These are phyloP conservation scores for Enteromius anoplus DNA, from an alignment of 2,797 vertebrate species.

Conservation along the genomic window DNA sequence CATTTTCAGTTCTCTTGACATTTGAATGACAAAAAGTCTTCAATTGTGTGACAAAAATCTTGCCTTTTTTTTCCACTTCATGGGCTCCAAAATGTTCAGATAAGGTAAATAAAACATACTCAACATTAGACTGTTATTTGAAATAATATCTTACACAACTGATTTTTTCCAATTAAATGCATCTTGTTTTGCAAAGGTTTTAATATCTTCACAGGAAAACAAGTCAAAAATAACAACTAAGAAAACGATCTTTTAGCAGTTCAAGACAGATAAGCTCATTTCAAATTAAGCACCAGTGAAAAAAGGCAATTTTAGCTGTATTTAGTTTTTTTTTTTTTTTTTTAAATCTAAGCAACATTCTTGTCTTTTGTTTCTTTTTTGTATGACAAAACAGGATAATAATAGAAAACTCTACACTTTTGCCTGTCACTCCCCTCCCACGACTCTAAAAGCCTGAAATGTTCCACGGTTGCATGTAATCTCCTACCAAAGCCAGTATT, in stretches of 20 bases:
- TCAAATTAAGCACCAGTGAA: slow-evolving; percentile 73
- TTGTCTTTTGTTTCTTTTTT: slow-evolving; percentile 49
- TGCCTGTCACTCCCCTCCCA: slow-evolving; percentile 43
- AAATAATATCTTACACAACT: not conserved
- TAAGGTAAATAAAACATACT: not conserved
- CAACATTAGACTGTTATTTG: not conserved
- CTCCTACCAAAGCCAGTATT: slow-evolving; percentile 30
- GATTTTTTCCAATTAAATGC: not conserved
- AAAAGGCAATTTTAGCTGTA: slow-evolving; percentile 67
- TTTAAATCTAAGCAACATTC: slow-evolving; percentile 71
- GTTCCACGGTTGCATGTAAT: slow-evolving; percentile 39
- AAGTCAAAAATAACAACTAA: slow-evolving; percentile 8
- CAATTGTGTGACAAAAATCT: not conserved
- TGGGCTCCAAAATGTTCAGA: not conserved
- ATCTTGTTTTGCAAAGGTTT: not conserved
- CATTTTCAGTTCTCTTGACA: not conserved
- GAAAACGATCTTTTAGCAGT: slow-evolving; percentile 27
- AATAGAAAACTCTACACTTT: slow-evolving; percentile 59
- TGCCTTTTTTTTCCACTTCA: not conserved
- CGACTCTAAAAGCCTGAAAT: slow-evolving; percentile 39
- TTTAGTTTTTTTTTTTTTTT: slow-evolving; percentile 45
- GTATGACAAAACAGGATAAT: slow-evolving; percentile 64
- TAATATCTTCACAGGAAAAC: slow-evolving; percentile 7
- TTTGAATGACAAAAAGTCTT: not conserved
- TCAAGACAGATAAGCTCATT: slow-evolving; percentile 54